Percentiles rank a stretch among this genome's conserved stretches.
phyloP scores from a whole-genome alignment of 1,140 invertebrate genomes.

The Cotesia glomerata region DNA sequence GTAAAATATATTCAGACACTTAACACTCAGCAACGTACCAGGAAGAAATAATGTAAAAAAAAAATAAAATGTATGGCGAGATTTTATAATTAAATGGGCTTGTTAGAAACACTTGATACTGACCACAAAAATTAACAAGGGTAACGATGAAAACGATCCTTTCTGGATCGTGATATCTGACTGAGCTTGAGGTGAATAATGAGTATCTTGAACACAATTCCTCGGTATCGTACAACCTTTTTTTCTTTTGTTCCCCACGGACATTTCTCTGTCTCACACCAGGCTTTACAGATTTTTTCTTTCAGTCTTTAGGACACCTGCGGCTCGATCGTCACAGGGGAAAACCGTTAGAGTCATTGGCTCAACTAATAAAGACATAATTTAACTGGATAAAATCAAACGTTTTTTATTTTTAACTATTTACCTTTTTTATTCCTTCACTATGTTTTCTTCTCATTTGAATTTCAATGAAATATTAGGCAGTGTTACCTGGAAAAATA shows the following conservation, averaged over 20 bases:
- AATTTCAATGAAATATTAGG: not conserved
- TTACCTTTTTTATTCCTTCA: slow-evolving; percentile 11
- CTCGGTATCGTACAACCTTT: slow-evolving; percentile 3
- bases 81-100: not conserved
- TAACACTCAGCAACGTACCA: not conserved
- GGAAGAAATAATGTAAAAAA: not conserved
- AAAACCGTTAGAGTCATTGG: slow-evolving; percentile 50
- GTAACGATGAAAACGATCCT: slow-evolving; percentile 6
- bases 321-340: slow-evolving; percentile 23
- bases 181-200: slow-evolving; percentile 3
- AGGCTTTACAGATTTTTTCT: not conserved
- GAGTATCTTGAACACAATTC: not conserved
- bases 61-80: not conserved
- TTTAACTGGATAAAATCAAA: slow-evolving; percentile 54
- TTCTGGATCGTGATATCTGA: slow-evolving; percentile 1
- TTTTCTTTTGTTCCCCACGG: slow-evolving; percentile 5
- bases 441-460: slow-evolving; percentile 1
- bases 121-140: slow-evolving; percentile 14
- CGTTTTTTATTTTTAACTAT: slow-evolving; percentile 37
- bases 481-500: not conserved
- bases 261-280: not conserved
- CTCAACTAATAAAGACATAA: slow-evolving; percentile 59
- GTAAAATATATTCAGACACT: too few species aligned
- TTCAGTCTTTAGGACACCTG: slow-evolving; percentile 15
- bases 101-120: slow-evolving; percentile 4